Evolutionary conservation across 2,113 vertebrate genomes (phyloP), one percentile per base, ranked within the genome.

Genomic region (Oenanthe melanoleuca): DNA sequence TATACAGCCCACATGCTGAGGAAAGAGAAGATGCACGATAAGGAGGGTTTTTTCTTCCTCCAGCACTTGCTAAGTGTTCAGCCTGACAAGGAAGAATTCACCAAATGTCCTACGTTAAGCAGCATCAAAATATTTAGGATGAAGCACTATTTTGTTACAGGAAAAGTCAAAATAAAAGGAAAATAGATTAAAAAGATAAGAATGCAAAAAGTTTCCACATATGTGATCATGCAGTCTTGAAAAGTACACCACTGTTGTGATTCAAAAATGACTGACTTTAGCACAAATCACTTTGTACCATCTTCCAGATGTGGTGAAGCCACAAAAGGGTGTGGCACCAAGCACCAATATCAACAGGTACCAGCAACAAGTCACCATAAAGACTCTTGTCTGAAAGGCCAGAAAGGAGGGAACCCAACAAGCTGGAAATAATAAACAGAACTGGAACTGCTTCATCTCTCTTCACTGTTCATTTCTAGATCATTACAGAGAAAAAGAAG

Each of bases 71-170:
- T n/a, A 24, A 82, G 22, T 34, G 4, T 23, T 40, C 42, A 69
- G 13, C 9, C 28, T 52, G n/a, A 59, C 18, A 75, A 52, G 24
- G 38, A 53, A 74, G 20, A 64, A 65, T 22, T 40, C 42, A 61
- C 29, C n/a, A 84, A 42, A 38, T 7, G 5, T 53, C 23, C 70
- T 37, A 8, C 0, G 0, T 24, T 44, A 22, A 56, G 22, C 10
- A 77, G 31, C 42, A 63, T 21, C 31, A 83, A 72, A 67, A 81
- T 24, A 63, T 42, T 49, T 10, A 55, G 23, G 29, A 70, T 31
- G 8, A 4, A 85, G 2, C 10, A 12, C 17, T 69, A 10, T 56
- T 80, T 80, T 92, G 4, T 50, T 28, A 61, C 9, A 55, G 10
- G 7, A 73, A 61, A 65, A 53, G 12, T 53, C 14, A 89, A 75